Evolutionary conservation across 2,888 invertebrate genomes (phyloP).

Genomic region (Branchellion lobata): DNA sequence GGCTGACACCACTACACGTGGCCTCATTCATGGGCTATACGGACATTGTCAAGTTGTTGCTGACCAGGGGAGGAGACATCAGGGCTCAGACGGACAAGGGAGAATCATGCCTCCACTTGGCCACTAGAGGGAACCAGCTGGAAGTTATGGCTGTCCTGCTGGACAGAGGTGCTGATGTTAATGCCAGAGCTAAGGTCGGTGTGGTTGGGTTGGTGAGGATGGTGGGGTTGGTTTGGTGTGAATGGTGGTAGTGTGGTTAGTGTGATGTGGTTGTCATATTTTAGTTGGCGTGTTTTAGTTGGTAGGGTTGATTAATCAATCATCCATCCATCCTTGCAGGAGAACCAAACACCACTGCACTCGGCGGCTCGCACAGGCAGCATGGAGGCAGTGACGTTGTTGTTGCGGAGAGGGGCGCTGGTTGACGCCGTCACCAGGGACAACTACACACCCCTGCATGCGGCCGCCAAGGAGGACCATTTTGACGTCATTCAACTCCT

Average conservation of each 20-base stretch:
- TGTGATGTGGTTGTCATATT: background rate
- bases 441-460: slow-evolving; percentile 96
- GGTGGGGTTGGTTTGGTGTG: background rate
- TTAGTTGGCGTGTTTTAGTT: background rate
- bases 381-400: slow-evolving; percentile 91
- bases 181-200: slow-evolving; percentile 76
- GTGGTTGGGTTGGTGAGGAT: background rate
- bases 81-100: slow-evolving; percentile 89
- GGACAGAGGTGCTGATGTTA: slow-evolving; percentile 71
- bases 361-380: slow-evolving; percentile 91
- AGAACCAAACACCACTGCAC: slow-evolving; percentile 96
- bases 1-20: slow-evolving; percentile 94
- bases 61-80: slow-evolving; percentile 96
- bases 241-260: background rate
- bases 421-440: slow-evolving; percentile 92
- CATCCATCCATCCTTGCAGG: slow-evolving; percentile 61
- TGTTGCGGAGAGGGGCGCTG: slow-evolving; percentile 94
- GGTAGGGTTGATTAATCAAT: background rate
- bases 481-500: slow-evolving; percentile 94
- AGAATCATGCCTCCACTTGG: slow-evolving; percentile 95
- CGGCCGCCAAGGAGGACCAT: slow-evolving; percentile 84
- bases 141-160: slow-evolving; percentile 97
- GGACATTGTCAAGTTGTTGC: slow-evolving; percentile 88
- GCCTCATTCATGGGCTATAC: slow-evolving; percentile 99
- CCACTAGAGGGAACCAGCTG: slow-evolving; percentile 96